phyloP scores from a whole-genome alignment of 2,797 vertebrate genomes.

The Acanthis flammea region DNA sequence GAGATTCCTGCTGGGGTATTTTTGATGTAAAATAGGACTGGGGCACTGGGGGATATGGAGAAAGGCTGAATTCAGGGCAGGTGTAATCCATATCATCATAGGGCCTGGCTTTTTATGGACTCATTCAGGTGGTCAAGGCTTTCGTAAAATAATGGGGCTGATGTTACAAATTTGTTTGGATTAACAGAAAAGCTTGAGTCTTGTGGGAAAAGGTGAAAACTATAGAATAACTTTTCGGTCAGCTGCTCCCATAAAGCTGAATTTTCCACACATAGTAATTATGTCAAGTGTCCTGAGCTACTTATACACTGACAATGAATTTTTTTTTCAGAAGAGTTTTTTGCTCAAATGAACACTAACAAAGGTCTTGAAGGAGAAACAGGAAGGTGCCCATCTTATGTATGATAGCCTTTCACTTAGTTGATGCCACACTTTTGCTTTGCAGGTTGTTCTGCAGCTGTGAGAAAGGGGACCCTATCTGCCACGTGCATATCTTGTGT shows the following conservation, averaged over 20 bases:
- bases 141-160: background rate
- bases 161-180: background rate
- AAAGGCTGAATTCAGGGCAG: background rate
- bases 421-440: background rate
- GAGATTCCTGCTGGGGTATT: background rate
- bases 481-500: background rate
- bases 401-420: background rate
- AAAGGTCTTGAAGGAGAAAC: background rate
- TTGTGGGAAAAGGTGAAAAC: background rate
- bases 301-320: background rate
- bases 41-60: accelerated
- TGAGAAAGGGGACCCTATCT: background rate
- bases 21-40: background rate
- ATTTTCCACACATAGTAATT: background rate
- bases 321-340: background rate
- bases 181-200: background rate
- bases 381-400: background rate
- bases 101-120: background rate
- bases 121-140: background rate
- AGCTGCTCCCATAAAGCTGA: background rate
- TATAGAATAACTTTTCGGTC: accelerated
- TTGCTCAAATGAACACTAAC: background rate
- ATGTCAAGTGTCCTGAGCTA: background rate
- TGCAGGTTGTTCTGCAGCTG: background rate
- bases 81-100: background rate